Base-by-base conservation (phyloP, 1,140 invertebrate genomes). In the Atta texana region DNA sequence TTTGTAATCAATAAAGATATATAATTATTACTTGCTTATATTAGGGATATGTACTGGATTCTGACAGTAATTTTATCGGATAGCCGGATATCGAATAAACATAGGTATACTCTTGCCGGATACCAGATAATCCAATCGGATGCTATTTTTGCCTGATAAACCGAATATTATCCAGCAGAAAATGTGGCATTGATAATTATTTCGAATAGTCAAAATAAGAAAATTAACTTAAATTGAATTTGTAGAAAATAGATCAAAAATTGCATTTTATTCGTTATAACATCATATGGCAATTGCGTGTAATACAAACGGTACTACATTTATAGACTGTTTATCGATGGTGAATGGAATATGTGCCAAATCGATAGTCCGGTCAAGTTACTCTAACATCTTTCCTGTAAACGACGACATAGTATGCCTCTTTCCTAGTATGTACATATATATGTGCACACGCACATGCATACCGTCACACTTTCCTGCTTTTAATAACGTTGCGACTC, bases 321-420 rank as follows among this genome's bases (percentile, higher is more conserved):
- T 87, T 85, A 76, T 55, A 21, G 12, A 74, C 72, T 34, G 82
- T 76, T 88, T 76, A 75, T 86, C 74, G 72, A 86, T 75, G 59
- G 34, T 63, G 61, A 12, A 49, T 55, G 14, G 63, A 86, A 68
- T 84, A 68, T 68, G 53, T 85, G 68, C 81, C 71, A 74, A 72
- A 74, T 87, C 72, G 86, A 87, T 75, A 87, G 28, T 57, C 14
- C 72, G n/a, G 31, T 61, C 44, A 75, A 75, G 81, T 78, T 34
- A 57, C 72, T 59, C 69, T 69, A 82, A 34, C 81, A 76, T 85
- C 82, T 84, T 84, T 84, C 64, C 85, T 86, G 49, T 28, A 86
- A 66, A 86, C 69, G 85, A 81, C 34, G 24, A 84, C 69, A 84
- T 34, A 84, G 34, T n/a, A n/a, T n/a, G n/a, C 14, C 16, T 21